Percentiles rank a stretch among this genome's conserved stretches.
Evolutionary conservation across 1,140 invertebrate genomes (phyloP).

Genomic region (Polypedilum vanderplanki): DNA sequence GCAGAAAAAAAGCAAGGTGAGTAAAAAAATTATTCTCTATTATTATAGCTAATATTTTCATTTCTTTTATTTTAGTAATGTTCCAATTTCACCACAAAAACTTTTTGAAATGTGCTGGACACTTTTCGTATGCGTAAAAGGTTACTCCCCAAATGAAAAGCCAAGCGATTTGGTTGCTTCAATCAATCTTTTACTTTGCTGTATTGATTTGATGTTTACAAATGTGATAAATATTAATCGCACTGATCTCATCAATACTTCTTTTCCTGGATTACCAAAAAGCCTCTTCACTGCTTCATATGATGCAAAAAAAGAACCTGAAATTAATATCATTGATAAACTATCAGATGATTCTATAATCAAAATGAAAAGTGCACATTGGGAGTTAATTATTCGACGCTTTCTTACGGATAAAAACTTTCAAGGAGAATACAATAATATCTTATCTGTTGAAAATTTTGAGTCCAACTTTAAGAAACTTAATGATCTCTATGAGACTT

Average conservation of each 20-base stretch:
- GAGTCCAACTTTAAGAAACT: slow-evolving; percentile 76
- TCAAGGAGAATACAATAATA: slow-evolving; percentile 56
- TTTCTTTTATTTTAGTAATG: slow-evolving; percentile 47
- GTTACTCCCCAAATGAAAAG: slow-evolving; percentile 66
- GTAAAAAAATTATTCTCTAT: slow-evolving; percentile 31
- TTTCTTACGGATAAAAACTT: slow-evolving; percentile 73
- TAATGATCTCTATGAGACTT: slow-evolving; percentile 83
- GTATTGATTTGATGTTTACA: slow-evolving; percentile 82
- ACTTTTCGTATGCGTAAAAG: slow-evolving; percentile 87
- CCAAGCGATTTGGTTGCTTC: slow-evolving; percentile 91
- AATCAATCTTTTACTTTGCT: slow-evolving; percentile 83
- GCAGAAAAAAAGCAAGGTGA: slow-evolving; percentile 63
- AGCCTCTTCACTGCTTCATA: slow-evolving; percentile 64
- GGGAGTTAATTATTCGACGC: slow-evolving; percentile 69
- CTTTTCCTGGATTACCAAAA: slow-evolving; percentile 68
- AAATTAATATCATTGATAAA: slow-evolving; percentile 74
- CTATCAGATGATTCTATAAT: slow-evolving; percentile 85
- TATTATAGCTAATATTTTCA: neutral
- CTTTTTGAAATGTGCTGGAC: slow-evolving; percentile 93
- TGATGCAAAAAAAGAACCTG: slow-evolving; percentile 52
- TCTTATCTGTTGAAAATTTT: slow-evolving; percentile 66
- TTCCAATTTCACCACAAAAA: slow-evolving; percentile 67
- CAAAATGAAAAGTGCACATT: slow-evolving; percentile 83
- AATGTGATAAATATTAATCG: slow-evolving; percentile 76
- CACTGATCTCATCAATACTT: slow-evolving; percentile 76